Evolutionary conservation across 1,140 invertebrate genomes (phyloP).

Genomic region (Anastatus disparis): DNA sequence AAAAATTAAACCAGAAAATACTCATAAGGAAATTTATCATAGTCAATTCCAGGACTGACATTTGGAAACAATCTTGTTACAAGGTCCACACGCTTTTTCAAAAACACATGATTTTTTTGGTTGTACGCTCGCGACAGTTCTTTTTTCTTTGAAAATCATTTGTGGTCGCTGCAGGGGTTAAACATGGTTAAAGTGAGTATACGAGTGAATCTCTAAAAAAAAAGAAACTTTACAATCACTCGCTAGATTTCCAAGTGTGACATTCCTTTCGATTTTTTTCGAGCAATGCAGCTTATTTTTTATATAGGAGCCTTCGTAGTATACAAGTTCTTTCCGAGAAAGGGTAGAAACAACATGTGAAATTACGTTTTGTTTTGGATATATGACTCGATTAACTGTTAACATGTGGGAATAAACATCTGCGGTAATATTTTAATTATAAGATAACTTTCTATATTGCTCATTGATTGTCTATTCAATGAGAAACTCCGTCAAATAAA

Average conservation of each 20-base stretch:
- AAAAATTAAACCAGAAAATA: background rate
- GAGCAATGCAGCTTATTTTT: too few relatives aligned
- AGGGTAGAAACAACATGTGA: background rate
- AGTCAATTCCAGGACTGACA: background rate
- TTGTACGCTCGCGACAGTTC: constrained; percentile 32
- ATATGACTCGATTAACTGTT: background rate
- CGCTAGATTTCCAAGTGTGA: background rate
- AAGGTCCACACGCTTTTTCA: constrained; percentile 38
- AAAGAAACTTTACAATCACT: constrained; percentile 14
- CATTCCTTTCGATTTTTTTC: background rate
- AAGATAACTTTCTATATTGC: too few relatives aligned
- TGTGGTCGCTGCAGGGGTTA: constrained; percentile 37
- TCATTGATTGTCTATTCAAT: too few relatives aligned
- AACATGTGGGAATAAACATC: constrained; percentile 22
- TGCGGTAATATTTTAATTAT: too few relatives aligned
- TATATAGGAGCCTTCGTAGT: background rate
- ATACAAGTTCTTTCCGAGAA: background rate
- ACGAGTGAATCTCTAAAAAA: constrained; percentile 18
- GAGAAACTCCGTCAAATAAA: too few relatives aligned
- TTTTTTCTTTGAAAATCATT: too few relatives aligned
- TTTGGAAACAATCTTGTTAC: constrained; percentile 36
- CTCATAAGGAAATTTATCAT: constrained; percentile 3
- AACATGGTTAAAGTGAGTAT: constrained; percentile 34
- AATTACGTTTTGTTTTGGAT: too few relatives aligned
- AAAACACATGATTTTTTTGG: constrained; percentile 35